Conservation (phyloP, 1,140 invertebrate genomes). For the Drosophila repleta region DNA sequence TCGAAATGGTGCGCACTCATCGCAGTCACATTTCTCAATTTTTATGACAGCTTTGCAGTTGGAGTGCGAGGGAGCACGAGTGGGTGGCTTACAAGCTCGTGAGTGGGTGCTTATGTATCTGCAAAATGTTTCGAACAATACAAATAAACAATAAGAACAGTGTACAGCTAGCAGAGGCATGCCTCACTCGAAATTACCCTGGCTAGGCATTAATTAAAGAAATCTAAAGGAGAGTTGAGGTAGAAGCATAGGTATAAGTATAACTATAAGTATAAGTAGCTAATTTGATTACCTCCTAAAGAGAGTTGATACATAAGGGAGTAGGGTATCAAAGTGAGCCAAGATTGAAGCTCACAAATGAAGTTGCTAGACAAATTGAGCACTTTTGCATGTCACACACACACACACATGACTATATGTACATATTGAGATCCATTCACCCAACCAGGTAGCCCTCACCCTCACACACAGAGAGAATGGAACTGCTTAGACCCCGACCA, state of each 20-base stretch:
- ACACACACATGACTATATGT: neutral
- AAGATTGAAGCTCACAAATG: conserved; percentile 20
- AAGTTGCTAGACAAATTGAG: conserved; percentile 70
- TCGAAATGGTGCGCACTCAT: conserved; percentile 62
- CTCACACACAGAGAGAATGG: neutral
- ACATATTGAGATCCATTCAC: neutral
- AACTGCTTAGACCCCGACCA: neutral
- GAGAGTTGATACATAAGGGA: too few species aligned
- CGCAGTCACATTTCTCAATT: conserved; percentile 69
- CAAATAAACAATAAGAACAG: conserved; percentile 8
- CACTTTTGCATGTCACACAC: conserved; percentile 45
- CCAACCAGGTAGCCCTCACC: neutral
- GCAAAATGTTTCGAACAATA: conserved; percentile 19
- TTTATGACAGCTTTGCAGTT: conserved; percentile 61
- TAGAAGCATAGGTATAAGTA: too few species aligned
- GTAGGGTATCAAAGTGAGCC: conserved; percentile 29
- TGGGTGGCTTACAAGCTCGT: neutral
- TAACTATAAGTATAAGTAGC: too few species aligned
- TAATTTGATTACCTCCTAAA: too few species aligned
- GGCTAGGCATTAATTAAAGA: too few species aligned
- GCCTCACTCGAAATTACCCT: neutral
- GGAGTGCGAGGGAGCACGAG: conserved; percentile 1
- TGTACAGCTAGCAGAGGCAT: neutral
- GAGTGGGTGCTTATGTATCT: conserved; percentile 29
- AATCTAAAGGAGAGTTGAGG: too few species aligned